phyloP scores from a whole-genome alignment of 2,113 vertebrate genomes.

The Ellobius talpinus region DNA sequence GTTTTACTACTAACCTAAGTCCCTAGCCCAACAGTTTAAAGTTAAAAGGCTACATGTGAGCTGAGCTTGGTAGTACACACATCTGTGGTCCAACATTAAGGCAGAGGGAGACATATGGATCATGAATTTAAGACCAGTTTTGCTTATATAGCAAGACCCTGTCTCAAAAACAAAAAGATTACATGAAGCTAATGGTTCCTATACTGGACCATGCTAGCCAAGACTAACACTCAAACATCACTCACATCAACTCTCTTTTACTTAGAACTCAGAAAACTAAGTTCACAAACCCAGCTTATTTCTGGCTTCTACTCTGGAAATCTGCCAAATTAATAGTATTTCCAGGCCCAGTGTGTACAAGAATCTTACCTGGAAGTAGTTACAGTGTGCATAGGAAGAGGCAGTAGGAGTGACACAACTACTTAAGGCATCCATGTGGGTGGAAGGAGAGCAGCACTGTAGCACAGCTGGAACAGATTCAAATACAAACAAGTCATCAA shows the following conservation, averaged over 20 bases:
- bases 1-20: background rate
- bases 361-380: slow-evolving; percentile 86
- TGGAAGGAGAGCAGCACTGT: slow-evolving; percentile 77
- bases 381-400: slow-evolving; percentile 79
- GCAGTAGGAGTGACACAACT: slow-evolving; percentile 78
- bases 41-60: slow-evolving; percentile 22
- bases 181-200: background rate
- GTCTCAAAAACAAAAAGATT: background rate
- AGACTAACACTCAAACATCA: background rate
- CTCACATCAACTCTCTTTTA: background rate
- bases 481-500: slow-evolving; percentile 59
- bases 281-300: slow-evolving; percentile 31
- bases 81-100: background rate
- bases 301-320: slow-evolving; percentile 43
- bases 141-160: background rate
- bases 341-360: background rate
- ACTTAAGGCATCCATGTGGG: slow-evolving; percentile 77
- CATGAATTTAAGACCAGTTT: background rate
- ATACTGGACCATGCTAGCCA: background rate
- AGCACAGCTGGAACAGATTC: slow-evolving; percentile 81
- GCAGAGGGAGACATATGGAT: background rate
- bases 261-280: slow-evolving; percentile 55
- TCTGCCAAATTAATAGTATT: background rate
- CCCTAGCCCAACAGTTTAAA: background rate
- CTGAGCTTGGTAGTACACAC: background rate